A percentile compares a stretch with the other conserved stretches of the same genome.
These are phyloP conservation scores for Dicerorhinus sumatrensis DNA, from an alignment of 2,113 vertebrate species.

Conservation along the genomic window DNA sequence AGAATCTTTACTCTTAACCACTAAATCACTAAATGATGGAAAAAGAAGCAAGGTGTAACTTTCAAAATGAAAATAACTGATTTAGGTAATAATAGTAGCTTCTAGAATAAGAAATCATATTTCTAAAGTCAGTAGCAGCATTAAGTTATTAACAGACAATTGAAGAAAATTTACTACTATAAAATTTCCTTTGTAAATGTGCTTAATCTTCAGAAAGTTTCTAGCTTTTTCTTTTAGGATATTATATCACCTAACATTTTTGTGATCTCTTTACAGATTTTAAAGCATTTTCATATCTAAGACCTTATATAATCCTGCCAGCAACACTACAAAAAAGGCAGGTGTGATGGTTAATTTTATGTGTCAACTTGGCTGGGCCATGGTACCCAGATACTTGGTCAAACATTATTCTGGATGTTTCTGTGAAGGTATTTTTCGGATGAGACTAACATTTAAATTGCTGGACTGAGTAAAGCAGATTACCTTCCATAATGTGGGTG, in stretches of 20 bases:
- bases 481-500: not conserved
- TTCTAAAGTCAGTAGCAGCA: slow-evolving; percentile 2
- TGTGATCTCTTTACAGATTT: not conserved
- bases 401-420: slow-evolving; percentile 3
- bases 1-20: not conserved
- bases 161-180: not conserved
- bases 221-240: not conserved
- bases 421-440: not conserved
- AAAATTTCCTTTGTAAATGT: not conserved
- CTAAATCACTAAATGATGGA: not conserved
- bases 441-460: not conserved
- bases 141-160: not conserved
- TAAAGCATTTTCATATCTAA: slow-evolving; percentile 21
- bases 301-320: not conserved
- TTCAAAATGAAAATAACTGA: not conserved
- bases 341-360: not conserved
- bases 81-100: not conserved
- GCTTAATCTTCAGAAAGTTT: slow-evolving; percentile 10
- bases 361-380: not conserved
- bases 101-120: not conserved
- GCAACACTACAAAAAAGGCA: not conserved
- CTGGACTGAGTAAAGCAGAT: not conserved
- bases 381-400: not conserved
- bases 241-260: not conserved
- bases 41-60: not conserved